Percentiles rank a stretch among this genome's conserved stretches.
Evolutionary conservation across 2,888 invertebrate species (phyloP).

Genomic region (Drosophila cognata): DNA sequence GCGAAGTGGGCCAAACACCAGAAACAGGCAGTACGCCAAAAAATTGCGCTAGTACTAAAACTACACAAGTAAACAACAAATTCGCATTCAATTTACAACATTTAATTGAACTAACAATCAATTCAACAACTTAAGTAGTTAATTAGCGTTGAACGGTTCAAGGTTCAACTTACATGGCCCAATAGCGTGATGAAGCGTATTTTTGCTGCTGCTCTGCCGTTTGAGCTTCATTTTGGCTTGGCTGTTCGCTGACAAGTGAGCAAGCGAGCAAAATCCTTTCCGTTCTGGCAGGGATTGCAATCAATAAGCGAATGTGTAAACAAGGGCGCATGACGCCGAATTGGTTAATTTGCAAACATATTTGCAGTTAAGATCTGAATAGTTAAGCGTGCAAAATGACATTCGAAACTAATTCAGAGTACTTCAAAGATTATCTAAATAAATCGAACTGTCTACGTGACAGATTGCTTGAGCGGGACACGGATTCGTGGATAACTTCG

Average conservation of each 20-base stretch:
- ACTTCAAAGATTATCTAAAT: conserved; percentile 18
- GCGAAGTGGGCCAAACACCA: conserved; percentile 84
- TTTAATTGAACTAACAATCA: not conserved
- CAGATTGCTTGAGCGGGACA: not conserved
- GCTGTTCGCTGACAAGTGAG: conserved; percentile 29
- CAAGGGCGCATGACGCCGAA: conserved; percentile 33
- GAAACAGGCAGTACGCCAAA: conserved; percentile 86
- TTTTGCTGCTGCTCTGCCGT: conserved; percentile 42
- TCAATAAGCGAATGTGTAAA: conserved; percentile 14
- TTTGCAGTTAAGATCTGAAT: conserved; percentile 50
- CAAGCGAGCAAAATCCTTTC: conserved; percentile 7
- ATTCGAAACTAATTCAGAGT: conserved; percentile 25
- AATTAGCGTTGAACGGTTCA: not conserved
- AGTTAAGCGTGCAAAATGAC: conserved; percentile 46
- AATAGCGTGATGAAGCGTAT: conserved; percentile 86
- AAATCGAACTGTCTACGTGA: conserved; percentile 5
- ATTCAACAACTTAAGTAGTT: conserved; percentile 2
- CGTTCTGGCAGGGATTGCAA: conserved; percentile 26
- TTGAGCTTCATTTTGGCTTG: conserved; percentile 54
- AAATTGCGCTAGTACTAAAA: conserved; percentile 86
- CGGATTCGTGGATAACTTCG: not conserved
- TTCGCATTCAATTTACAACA: not conserved
- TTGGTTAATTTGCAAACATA: conserved; percentile 37
- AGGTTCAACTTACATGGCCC: conserved; percentile 83
- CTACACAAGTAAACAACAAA: conserved; percentile 50